Percentiles rank a stretch among this genome's conserved stretches.
These are phyloP conservation scores for Stictocephala bisonia DNA, from an alignment of 2,888 invertebrate species.

Conservation along the genomic window DNA sequence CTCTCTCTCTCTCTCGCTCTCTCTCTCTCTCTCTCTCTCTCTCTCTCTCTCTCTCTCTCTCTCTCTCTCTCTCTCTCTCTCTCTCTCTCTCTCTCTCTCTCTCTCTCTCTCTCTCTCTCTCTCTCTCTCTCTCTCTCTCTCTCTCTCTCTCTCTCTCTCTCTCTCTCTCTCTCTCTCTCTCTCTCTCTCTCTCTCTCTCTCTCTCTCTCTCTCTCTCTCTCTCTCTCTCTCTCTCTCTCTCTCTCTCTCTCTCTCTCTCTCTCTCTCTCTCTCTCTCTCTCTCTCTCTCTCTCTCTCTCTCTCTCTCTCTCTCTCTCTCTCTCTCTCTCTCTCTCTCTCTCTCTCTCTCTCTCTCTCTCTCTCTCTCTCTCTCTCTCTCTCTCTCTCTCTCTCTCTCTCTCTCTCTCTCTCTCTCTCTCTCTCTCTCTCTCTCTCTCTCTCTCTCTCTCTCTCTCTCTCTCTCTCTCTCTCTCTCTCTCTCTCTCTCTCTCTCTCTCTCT, in stretches of 20 bases:
- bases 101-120: background rate
- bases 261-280: background rate
- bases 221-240: background rate
- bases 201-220: background rate
- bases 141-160: background rate
- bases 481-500: background rate
- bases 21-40: background rate
- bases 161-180: background rate
- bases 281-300: background rate
- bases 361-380: background rate
- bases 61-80: background rate
- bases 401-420: background rate
- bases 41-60: background rate
- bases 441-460: background rate
- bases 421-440: background rate
- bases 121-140: background rate
- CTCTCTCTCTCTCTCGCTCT: too few species aligned
- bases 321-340: background rate
- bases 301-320: background rate
- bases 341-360: background rate
- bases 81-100: background rate
- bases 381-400: background rate
- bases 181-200: background rate
- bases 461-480: background rate
- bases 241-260: background rate